These are phyloP conservation scores for Squalus acanthias DNA, from an alignment of 2,797 vertebrate genomes.

Conservation along the genomic window DNA sequence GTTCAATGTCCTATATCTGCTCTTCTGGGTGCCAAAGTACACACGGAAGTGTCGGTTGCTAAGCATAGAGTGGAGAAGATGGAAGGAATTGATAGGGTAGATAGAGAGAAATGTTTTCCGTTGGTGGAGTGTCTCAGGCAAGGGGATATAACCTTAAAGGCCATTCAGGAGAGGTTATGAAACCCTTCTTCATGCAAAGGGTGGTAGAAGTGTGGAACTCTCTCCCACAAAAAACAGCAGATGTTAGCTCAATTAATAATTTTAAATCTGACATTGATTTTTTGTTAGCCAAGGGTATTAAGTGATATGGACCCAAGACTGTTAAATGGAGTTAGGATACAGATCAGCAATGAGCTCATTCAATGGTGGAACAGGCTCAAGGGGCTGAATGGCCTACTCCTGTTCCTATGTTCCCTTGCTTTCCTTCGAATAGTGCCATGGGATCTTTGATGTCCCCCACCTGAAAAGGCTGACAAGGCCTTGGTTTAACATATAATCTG, in stretches of 20 bases:
- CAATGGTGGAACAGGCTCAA: background rate
- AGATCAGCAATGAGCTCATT: background rate
- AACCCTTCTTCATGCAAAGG: background rate
- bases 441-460: background rate
- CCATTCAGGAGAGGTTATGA: background rate
- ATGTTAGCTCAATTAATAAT: background rate
- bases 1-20: no score
- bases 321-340: background rate
- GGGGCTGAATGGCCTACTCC: background rate
- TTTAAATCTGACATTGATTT: background rate
- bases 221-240: background rate
- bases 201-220: background rate
- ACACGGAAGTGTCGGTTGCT: no score
- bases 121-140: background rate
- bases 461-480: background rate
- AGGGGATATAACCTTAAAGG: background rate
- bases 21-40: no score
- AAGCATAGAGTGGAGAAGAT: no score
- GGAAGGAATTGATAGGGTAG: background rate
- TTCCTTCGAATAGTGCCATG: background rate
- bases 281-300: background rate
- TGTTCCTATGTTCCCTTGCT: background rate
- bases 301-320: background rate
- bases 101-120: background rate
- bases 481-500: background rate